Base-by-base conservation (phyloP, 2,113 vertebrate genomes). In the Psettodes erumei region DNA sequence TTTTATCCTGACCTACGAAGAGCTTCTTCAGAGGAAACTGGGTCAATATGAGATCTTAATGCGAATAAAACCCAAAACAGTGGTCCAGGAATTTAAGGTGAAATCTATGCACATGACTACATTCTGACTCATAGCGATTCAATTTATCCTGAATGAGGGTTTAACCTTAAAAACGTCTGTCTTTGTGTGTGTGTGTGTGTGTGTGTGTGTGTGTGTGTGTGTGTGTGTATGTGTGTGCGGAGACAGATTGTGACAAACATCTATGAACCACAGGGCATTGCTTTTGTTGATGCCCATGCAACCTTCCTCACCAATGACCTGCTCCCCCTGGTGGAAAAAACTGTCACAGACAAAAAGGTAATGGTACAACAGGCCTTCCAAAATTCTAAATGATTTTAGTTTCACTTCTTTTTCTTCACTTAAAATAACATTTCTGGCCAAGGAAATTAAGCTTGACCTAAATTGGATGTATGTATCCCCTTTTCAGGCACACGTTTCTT, bases 251-350 rank as follows among this genome's bases (percentile, higher is more conserved):
- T 95, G 37, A 86, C 95, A 78, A 90, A 96, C 70, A 94, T 99
- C 82, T 96, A 94, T 88, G 97, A 99, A 87, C 96, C 96, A 12
- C 96, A 96, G 64, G 96, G 96, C 13, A 95, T 99, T 82, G 77
- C 89, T 58, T 94, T 93, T 55, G 84, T 97, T 59, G 95, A 98
- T 18, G 90, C 92, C 1, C 78, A 94, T 53, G 94, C 93, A 75
- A 94, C 95, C 38, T 98, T 98, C 86, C 89, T 97, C 38, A 91
- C 94, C 58, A 95, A 96, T 83, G 95, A 98, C 1, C 79, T 96
- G 63, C 93, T 95, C 60, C 93, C 95, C 45, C 90, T 93, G 33
- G 89, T 99, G 89, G 91, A 95, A 86, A 98, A 97, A 92, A 93
- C 93, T 12, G 93, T 96, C 77, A 95, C 92, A 51, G 96, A 94